Evolutionary conservation across 2,888 invertebrate genomes (phyloP).

Genomic region (Hydriomena furcata): DNA sequence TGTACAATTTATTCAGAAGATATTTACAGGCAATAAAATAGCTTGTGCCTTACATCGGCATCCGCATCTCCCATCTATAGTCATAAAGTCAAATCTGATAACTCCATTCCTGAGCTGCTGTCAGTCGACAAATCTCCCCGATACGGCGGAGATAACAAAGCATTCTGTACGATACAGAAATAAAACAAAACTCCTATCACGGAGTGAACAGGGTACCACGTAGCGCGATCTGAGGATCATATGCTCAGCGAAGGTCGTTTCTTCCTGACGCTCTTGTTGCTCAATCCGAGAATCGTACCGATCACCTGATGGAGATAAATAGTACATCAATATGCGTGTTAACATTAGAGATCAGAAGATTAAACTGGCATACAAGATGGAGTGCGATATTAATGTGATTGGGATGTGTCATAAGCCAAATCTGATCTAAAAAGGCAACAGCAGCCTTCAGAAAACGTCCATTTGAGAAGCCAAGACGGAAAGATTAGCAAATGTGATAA

Average conservation of each 20-base stretch:
- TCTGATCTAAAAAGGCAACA: too few species aligned
- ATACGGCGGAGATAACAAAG: constrained; percentile 56
- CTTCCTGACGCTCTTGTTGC: constrained; percentile 90
- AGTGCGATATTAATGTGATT: neutral
- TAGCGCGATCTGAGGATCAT: constrained; percentile 69
- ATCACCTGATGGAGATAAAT: constrained; percentile 73
- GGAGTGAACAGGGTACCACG: constrained; percentile 65
- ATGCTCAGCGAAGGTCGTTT: constrained; percentile 91
- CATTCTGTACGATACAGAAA: constrained; percentile 62
- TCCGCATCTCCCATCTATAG: constrained; percentile 36
- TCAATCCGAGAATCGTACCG: constrained; percentile 90
- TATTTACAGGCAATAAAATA: constrained; percentile 32
- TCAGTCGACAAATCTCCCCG: constrained; percentile 55
- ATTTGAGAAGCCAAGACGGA: too few species aligned
- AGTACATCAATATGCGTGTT: constrained; percentile 16
- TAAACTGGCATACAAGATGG: neutral
- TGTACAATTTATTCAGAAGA: constrained; percentile 25
- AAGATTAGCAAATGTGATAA: too few species aligned
- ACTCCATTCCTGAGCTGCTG: constrained; percentile 40
- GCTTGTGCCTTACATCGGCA: constrained; percentile 35
- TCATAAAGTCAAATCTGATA: constrained; percentile 45
- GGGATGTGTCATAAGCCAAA: too few species aligned
- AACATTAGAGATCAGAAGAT: too few species aligned
- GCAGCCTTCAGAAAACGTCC: too few species aligned
- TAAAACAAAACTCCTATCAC: constrained; percentile 70